A percentile compares a stretch with the other conserved stretches of the same genome.
Conservation (phyloP, 2,797 vertebrate species). For the Lutjanus campechanus region DNA sequence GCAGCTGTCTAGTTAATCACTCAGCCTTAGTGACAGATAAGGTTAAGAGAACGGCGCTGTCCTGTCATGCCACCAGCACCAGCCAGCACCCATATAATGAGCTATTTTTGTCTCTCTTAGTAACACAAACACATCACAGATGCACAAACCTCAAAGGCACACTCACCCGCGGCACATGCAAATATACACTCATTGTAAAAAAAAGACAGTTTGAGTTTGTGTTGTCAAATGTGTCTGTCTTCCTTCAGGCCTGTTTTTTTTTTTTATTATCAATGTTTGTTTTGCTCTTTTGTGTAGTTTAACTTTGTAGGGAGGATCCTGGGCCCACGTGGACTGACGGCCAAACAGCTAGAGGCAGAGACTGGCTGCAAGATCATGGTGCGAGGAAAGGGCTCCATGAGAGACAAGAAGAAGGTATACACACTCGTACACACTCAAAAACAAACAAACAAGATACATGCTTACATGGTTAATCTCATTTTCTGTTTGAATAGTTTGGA, state of each 20-base stretch:
- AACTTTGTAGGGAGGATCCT: constrained; percentile 99
- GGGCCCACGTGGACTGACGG: constrained; percentile 97
- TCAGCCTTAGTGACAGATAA: constrained; percentile 90
- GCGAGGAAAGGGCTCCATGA: constrained; percentile 99
- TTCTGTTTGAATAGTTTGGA: not conserved
- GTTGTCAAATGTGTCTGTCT: constrained; percentile 18
- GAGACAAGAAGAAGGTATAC: constrained; percentile 99
- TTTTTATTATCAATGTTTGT: constrained; percentile 24
- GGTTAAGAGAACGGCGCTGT: constrained; percentile 87
- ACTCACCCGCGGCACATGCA: constrained; percentile 13
- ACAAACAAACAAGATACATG: not conserved
- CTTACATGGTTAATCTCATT: not conserved
- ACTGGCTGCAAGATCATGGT: constrained; percentile 99
- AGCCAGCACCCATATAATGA: constrained; percentile 76
- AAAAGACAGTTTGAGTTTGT: constrained; percentile 9
- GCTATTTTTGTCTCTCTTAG: constrained; percentile 78
- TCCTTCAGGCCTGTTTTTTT: constrained; percentile 2
- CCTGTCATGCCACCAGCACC: constrained; percentile 71
- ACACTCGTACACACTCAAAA: not conserved
- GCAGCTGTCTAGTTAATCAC: constrained; percentile 93
- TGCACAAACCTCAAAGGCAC: constrained; percentile 53
- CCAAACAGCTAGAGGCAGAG: constrained; percentile 98
- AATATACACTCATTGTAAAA: constrained; percentile 28
- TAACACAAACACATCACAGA: constrained; percentile 71
- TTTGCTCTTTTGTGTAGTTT: constrained; percentile 80